phyloP scores from a whole-genome alignment of 2,888 invertebrate genomes.

The Invenusta paracnida region DNA sequence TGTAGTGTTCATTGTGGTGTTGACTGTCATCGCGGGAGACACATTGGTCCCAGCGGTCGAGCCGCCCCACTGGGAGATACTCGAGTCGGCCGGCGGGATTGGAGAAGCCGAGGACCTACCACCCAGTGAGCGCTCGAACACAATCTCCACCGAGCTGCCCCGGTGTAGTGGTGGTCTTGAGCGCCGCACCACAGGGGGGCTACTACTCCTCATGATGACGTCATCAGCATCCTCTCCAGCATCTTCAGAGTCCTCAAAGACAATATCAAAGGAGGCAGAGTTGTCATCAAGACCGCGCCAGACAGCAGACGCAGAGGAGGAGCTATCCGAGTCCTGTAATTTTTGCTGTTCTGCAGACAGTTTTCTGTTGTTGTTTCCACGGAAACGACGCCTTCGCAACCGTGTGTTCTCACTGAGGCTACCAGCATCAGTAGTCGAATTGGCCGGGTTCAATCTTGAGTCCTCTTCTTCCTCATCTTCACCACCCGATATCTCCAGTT shows the following conservation, averaged over 20 bases:
- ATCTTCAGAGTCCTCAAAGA: conserved; percentile 41
- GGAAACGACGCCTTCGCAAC: not conserved
- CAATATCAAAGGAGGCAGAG: conserved; percentile 47
- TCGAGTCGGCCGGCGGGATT: not conserved
- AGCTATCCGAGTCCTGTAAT: not conserved
- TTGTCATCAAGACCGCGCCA: not conserved
- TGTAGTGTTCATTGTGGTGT: not conserved
- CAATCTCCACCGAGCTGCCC: conserved; percentile 44
- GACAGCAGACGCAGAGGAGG: not conserved
- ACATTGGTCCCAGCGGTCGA: not conserved
- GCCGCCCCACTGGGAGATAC: not conserved
- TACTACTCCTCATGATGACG: no score
- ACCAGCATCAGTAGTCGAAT: not conserved
- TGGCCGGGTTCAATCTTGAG: no score
- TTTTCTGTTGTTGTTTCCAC: no score
- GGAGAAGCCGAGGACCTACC: not conserved
- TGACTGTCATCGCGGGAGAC: no score
- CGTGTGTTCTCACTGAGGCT: not conserved
- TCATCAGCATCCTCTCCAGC: no score
- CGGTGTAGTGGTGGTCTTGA: not conserved
- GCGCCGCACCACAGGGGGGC: not conserved
- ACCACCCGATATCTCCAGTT: no score
- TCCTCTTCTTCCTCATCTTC: no score
- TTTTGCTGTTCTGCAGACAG: no score
- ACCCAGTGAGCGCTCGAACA: conserved; percentile 40